These are phyloP conservation scores for Metallyticus violacea DNA, from an alignment of 2,888 invertebrate species.

Conservation along the genomic window DNA sequence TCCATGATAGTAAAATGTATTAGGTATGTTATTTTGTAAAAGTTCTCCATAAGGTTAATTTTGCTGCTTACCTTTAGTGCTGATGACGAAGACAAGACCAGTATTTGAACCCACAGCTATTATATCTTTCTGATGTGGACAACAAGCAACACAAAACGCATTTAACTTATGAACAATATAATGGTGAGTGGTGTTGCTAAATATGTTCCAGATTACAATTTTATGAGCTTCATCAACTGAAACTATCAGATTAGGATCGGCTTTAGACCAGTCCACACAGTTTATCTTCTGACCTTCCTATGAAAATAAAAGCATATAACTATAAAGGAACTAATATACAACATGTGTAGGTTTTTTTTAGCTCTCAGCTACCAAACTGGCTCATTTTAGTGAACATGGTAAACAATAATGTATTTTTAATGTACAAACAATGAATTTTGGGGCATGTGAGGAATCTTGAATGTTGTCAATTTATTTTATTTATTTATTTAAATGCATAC, in stretches of 20 bases:
- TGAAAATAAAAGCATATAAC: not conserved
- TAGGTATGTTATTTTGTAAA: no score
- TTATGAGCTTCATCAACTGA: conserved; percentile 50
- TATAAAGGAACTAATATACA: not conserved
- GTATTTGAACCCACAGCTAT: conserved; percentile 58
- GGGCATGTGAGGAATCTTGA: no score
- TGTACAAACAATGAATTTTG: no score
- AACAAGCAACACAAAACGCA: conserved; percentile 56
- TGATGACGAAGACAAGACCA: conserved; percentile 52
- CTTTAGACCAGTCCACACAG: conserved; percentile 48
- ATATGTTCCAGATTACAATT: conserved; percentile 50
- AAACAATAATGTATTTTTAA: no score
- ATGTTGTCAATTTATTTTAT: no score
- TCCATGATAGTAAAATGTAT: no score
- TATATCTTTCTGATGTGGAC: conserved; percentile 55
- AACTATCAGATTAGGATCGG: conserved; percentile 46
- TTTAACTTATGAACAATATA: conserved; percentile 46
- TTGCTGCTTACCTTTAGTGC: conserved; percentile 48
- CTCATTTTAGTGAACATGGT: no score
- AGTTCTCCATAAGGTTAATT: no score
- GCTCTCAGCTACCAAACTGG: no score
- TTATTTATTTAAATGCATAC: no score
- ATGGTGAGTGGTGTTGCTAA: conserved; percentile 42
- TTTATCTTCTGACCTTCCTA: conserved; percentile 44
- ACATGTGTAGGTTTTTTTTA: no score